These are phyloP conservation scores for Omphaloscelis lunosa DNA, from an alignment of 2,888 invertebrate species.

Conservation along the genomic window DNA sequence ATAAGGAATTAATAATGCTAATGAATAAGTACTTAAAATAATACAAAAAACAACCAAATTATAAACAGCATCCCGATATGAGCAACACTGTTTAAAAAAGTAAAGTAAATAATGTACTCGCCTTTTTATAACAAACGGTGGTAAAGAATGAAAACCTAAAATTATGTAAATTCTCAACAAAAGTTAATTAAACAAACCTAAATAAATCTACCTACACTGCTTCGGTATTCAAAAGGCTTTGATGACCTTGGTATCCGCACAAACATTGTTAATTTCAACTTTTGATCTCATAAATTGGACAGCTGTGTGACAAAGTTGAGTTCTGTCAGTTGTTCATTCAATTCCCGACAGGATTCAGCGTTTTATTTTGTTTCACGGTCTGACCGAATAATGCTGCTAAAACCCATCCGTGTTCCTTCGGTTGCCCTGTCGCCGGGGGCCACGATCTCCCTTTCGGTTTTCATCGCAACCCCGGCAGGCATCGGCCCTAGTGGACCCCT, in stretches of 20 bases:
- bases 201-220: constrained; percentile 2
- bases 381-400: not conserved
- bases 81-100: not conserved
- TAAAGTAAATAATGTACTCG: not conserved
- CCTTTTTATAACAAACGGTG: not conserved
- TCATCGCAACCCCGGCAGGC: too few relatives aligned
- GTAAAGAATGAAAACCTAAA: not conserved
- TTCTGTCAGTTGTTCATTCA: constrained; percentile 2
- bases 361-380: constrained; percentile 12
- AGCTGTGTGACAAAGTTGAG: constrained; percentile 18
- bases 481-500: too few relatives aligned
- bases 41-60: not conserved
- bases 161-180: constrained; percentile 2
- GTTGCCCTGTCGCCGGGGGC: too few relatives aligned
- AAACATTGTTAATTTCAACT: constrained; percentile 41
- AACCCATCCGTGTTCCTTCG: too few relatives aligned
- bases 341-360: not conserved
- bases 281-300: constrained; percentile 38
- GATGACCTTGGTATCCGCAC: constrained; percentile 23
- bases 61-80: not conserved
- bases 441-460: too few relatives aligned
- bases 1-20: not conserved
- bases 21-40: not conserved
- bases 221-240: constrained; percentile 16
- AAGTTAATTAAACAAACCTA: constrained; percentile 13